These are phyloP conservation scores for Amphiprion percula DNA, from an alignment of 2,113 vertebrate species.

Conservation along the genomic window DNA sequence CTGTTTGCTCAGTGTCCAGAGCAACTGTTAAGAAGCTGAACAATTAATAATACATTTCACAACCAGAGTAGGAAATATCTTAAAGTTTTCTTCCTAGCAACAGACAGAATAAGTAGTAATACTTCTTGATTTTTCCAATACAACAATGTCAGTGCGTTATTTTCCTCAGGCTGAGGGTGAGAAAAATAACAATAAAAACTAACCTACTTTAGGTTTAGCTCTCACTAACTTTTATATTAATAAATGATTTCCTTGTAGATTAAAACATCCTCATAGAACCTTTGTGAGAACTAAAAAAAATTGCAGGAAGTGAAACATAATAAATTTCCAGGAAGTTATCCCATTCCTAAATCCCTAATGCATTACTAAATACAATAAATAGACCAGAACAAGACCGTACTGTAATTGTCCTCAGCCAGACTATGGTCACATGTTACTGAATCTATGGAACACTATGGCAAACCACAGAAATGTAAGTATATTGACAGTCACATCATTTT, in stretches of 20 bases:
- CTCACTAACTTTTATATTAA: not conserved
- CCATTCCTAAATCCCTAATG: not conserved
- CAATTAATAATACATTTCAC: too few species aligned
- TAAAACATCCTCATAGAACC: conserved; percentile 18
- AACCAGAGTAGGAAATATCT: not conserved
- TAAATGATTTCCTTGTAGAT: not conserved
- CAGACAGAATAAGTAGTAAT: not conserved
- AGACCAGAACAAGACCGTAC: not conserved
- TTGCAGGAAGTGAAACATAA: conserved; percentile 32
- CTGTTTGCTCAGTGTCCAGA: too few species aligned
- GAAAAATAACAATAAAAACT: not conserved
- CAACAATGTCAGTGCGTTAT: not conserved
- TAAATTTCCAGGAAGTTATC: conserved; percentile 50
- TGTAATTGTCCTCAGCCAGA: not conserved
- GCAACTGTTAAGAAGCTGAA: too few species aligned
- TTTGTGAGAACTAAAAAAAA: conserved; percentile 26
- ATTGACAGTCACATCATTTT: not conserved
- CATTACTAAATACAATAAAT: not conserved
- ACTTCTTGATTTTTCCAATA: not conserved
- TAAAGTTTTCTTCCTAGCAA: not conserved
- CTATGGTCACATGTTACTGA: not conserved
- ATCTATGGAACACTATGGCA: not conserved
- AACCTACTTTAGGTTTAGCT: not conserved
- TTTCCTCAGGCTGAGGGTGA: not conserved
- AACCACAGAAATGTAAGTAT: conserved; percentile 4